Percentiles rank a stretch among this genome's conserved stretches.
These are phyloP conservation scores for Loris lydekkerianus DNA, from an alignment of 2,797 vertebrate genomes.

Conservation along the genomic window DNA sequence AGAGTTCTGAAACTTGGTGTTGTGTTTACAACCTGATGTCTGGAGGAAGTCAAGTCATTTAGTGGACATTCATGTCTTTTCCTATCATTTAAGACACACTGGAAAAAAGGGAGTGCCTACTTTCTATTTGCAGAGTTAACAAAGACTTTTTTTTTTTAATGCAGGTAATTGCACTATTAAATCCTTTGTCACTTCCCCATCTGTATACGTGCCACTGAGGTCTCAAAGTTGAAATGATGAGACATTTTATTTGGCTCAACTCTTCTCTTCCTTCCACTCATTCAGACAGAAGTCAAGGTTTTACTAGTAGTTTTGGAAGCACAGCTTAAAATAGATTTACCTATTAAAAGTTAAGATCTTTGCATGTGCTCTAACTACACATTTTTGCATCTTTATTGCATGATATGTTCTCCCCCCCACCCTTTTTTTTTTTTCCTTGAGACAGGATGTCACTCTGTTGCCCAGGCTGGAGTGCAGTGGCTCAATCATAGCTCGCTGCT, in stretches of 20 bases:
- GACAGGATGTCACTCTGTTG: background rate
- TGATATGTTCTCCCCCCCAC: background rate
- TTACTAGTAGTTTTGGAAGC: background rate
- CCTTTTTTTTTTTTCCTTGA: background rate
- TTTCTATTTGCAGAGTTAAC: conserved; percentile 76
- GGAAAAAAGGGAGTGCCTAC: conserved; percentile 68
- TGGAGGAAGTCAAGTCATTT: conserved; percentile 68
- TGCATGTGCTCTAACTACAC: background rate
- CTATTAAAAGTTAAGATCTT: background rate
- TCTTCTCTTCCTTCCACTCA: conserved; percentile 67
- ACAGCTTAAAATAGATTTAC: conserved; percentile 47
- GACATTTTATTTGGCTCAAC: conserved; percentile 44
- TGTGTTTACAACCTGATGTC: background rate
- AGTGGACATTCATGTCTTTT: conserved; percentile 58
- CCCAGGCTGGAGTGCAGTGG: background rate
- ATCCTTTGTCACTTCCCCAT: background rate
- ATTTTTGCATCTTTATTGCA: background rate
- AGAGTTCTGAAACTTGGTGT: background rate
- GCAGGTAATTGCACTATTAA: conserved; percentile 36
- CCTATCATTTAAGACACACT: conserved; percentile 42
- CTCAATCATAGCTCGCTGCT: background rate
- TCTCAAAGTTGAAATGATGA: background rate
- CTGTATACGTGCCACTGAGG: conserved; percentile 33
- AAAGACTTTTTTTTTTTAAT: conserved; percentile 48
- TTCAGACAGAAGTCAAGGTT: conserved; percentile 10